Evolutionary conservation across 2,888 invertebrate species (phyloP).

Genomic region (Dorcus parallelipipedus): DNA sequence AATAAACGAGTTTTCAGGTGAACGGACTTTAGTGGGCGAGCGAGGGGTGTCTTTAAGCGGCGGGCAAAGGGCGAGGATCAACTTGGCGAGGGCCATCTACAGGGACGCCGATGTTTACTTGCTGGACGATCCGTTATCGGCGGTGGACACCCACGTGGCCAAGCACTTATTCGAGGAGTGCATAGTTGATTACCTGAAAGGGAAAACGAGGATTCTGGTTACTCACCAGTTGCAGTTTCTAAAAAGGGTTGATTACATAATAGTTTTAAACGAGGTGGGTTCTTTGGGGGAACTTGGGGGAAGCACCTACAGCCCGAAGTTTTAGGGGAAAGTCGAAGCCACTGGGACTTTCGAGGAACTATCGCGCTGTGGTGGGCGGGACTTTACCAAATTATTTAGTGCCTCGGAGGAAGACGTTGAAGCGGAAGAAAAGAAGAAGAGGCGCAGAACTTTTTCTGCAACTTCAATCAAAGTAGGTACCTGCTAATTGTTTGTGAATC

Average conservation of each 20-base stretch:
- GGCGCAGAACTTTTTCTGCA: neutral
- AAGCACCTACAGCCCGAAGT: neutral
- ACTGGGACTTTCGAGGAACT: slow-evolving; percentile 42
- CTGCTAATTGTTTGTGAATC: neutral
- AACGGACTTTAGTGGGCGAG: slow-evolving; percentile 73
- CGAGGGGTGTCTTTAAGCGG: slow-evolving; percentile 74
- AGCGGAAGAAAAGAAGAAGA: slow-evolving; percentile 43
- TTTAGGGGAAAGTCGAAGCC: slow-evolving; percentile 48
- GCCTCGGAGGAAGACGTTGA: slow-evolving; percentile 24
- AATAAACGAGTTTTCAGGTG: slow-evolving; percentile 44
- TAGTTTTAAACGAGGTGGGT: slow-evolving; percentile 52
- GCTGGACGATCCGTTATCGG: slow-evolving; percentile 76
- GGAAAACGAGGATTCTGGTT: slow-evolving; percentile 71
- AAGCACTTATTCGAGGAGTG: slow-evolving; percentile 73
- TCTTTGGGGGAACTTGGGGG: neutral
- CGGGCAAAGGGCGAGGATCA: slow-evolving; percentile 77
- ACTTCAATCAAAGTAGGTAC: slow-evolving; percentile 6
- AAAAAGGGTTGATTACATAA: slow-evolving; percentile 58
- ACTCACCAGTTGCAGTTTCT: slow-evolving; percentile 83
- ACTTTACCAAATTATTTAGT: slow-evolving; percentile 39
- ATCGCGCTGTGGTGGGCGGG: slow-evolving; percentile 29
- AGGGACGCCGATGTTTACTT: slow-evolving; percentile 73
- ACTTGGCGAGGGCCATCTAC: slow-evolving; percentile 74
- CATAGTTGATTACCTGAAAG: slow-evolving; percentile 53
- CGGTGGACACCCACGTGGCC: slow-evolving; percentile 76